Evolutionary conservation across 1,140 invertebrate genomes (phyloP).

Genomic region (Dufourea novaeangliae): DNA sequence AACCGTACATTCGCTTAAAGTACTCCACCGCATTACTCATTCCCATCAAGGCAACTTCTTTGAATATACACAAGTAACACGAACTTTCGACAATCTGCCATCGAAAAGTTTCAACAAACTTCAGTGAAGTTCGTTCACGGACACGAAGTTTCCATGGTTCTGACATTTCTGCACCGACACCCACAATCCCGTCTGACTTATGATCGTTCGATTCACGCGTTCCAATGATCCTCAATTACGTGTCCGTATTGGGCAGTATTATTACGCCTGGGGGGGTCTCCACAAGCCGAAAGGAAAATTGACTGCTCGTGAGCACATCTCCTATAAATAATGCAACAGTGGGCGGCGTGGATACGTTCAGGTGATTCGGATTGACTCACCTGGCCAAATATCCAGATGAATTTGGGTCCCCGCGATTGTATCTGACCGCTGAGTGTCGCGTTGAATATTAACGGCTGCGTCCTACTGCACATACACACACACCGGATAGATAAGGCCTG

Average conservation of each 20-base stretch:
- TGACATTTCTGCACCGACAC: not conserved
- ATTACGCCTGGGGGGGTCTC: too few species aligned
- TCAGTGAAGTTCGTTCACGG: too few species aligned
- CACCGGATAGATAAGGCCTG: not conserved
- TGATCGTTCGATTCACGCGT: too few species aligned
- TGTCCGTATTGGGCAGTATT: not conserved
- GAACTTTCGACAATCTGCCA: too few species aligned
- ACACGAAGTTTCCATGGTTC: not conserved
- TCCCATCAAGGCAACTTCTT: not conserved
- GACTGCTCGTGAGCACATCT: not conserved
- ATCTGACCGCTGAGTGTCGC: conserved; percentile 1
- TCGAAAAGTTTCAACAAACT: too few species aligned
- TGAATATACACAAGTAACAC: not conserved
- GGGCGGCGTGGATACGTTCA: not conserved
- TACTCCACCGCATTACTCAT: not conserved
- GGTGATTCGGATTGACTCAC: conserved; percentile 6
- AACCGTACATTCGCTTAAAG: too few species aligned
- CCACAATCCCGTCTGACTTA: not conserved
- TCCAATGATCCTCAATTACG: not conserved
- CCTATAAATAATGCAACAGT: conserved; percentile 3
- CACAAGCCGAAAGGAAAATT: conserved; percentile 4
- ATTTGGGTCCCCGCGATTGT: not conserved
- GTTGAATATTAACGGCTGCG: conserved; percentile 1
- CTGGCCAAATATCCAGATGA: conserved; percentile 1
- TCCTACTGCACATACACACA: not conserved